phyloP scores from a whole-genome alignment of 2,113 vertebrate genomes.

The Ascaphus truei region DNA sequence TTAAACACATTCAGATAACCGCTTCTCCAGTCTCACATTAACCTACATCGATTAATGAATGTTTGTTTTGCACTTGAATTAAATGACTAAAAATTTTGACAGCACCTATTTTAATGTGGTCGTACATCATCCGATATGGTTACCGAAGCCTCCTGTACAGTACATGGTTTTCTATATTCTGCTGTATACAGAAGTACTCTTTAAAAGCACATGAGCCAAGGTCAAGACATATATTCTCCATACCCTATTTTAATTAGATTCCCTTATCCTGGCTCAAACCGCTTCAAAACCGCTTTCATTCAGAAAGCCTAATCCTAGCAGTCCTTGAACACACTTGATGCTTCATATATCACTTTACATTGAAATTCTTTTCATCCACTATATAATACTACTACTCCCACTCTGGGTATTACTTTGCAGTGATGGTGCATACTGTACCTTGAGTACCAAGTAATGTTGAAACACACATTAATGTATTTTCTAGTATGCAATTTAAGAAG shows the following conservation, averaged over 20 bases:
- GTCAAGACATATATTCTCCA: constrained; percentile 45
- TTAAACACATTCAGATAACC: no score
- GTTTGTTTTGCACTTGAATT: no score
- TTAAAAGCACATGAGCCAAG: constrained; percentile 39
- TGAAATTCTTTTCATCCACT: constrained; percentile 44
- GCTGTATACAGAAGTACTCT: constrained; percentile 32
- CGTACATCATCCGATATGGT: no score
- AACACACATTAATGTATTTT: no score
- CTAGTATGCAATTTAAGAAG: no score
- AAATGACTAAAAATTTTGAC: no score
- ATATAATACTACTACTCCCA: constrained; percentile 40
- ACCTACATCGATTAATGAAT: no score
- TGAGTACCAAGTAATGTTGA: no score
- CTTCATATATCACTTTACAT: constrained; percentile 56
- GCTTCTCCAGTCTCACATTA: no score
- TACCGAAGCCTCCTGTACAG: no score
- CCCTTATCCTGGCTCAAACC: constrained; percentile 55
- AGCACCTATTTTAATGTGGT: no score
- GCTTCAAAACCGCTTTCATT: constrained; percentile 58
- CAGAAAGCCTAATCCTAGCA: constrained; percentile 64
- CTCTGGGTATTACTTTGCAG: constrained; percentile 34
- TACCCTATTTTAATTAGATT: constrained; percentile 61
- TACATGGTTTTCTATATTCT: no score
- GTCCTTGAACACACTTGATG: constrained; percentile 63
- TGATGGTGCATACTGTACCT: constrained; percentile 25